Conservation (phyloP, 2,113 vertebrate genomes). For the Cichladusa arquata region DNA sequence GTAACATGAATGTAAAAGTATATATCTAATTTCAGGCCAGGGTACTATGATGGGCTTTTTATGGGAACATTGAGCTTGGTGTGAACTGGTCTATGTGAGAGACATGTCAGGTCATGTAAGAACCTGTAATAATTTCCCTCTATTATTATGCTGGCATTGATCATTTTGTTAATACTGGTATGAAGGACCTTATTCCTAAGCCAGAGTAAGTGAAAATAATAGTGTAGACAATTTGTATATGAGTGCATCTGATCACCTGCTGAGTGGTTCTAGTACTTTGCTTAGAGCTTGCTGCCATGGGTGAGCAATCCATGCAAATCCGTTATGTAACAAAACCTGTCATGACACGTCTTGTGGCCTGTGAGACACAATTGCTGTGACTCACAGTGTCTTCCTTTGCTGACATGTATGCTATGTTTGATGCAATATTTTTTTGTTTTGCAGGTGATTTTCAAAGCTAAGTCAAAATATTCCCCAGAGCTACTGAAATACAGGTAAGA, state of each 20-base stretch:
- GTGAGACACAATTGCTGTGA: neutral
- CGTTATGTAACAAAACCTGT: neutral
- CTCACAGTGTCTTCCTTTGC: neutral
- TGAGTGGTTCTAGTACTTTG: neutral
- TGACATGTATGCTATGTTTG: neutral
- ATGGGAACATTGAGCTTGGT: neutral
- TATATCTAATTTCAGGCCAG: neutral
- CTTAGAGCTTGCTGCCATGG: neutral
- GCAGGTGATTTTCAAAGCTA: conserved; percentile 95
- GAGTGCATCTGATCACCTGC: neutral
- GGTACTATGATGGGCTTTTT: neutral
- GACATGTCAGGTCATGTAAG: neutral
- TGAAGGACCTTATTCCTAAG: neutral
- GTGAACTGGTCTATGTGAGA: neutral
- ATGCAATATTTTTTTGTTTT: conserved; percentile 35
- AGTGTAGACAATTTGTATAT: neutral
- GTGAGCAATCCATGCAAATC: neutral
- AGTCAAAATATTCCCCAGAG: conserved; percentile 91
- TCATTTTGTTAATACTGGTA: neutral
- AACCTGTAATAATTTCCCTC: neutral
- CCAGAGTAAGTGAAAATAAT: neutral
- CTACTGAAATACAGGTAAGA: conserved; percentile 89
- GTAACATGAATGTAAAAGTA: neutral
- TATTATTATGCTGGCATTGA: neutral
- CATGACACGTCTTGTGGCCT: neutral